phyloP scores from a whole-genome alignment of 2,888 invertebrate genomes.

The Dexiosoma caninum region DNA sequence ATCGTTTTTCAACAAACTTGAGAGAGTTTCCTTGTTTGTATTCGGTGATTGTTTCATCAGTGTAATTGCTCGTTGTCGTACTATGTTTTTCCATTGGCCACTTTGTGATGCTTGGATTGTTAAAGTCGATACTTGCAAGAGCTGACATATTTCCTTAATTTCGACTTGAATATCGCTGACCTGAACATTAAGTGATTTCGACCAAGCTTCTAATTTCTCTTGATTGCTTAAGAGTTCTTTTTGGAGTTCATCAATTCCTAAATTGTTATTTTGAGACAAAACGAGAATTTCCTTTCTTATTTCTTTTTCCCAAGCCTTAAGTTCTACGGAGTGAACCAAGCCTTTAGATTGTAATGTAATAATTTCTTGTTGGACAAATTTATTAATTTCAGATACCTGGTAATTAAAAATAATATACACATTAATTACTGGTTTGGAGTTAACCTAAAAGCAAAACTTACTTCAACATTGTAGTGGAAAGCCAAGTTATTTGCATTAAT shows the following conservation, averaged over 20 bases:
- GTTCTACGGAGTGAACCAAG: slow-evolving; percentile 71
- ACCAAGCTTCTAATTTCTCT: slow-evolving; percentile 70
- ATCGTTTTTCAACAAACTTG: too few relatives aligned
- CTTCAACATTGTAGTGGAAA: slow-evolving; percentile 72
- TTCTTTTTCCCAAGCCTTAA: slow-evolving; percentile 73
- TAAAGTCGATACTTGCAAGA: slow-evolving; percentile 71
- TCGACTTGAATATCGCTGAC: slow-evolving; percentile 73
- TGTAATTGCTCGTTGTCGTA: too few relatives aligned
- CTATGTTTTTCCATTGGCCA: too few relatives aligned
- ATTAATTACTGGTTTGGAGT: too few relatives aligned
- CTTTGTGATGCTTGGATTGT: too few relatives aligned
- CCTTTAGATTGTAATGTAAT: too few relatives aligned
- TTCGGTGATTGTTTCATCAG: too few relatives aligned
- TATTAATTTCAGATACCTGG: slow-evolving; percentile 69
- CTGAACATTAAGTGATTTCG: slow-evolving; percentile 72
- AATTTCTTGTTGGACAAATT: too few relatives aligned
- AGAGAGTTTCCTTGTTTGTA: too few relatives aligned
- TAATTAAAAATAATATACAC: background rate
- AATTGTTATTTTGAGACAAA: slow-evolving; percentile 71
- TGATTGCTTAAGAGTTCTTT: slow-evolving; percentile 70
- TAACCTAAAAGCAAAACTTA: background rate
- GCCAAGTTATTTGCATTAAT: slow-evolving; percentile 65
- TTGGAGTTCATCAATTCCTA: slow-evolving; percentile 73
- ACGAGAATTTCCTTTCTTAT: slow-evolving; percentile 70
- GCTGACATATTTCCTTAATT: slow-evolving; percentile 73